Evolutionary conservation across 1,140 invertebrate genomes (phyloP).

Genomic region (Drosophila nigromelanica): DNA sequence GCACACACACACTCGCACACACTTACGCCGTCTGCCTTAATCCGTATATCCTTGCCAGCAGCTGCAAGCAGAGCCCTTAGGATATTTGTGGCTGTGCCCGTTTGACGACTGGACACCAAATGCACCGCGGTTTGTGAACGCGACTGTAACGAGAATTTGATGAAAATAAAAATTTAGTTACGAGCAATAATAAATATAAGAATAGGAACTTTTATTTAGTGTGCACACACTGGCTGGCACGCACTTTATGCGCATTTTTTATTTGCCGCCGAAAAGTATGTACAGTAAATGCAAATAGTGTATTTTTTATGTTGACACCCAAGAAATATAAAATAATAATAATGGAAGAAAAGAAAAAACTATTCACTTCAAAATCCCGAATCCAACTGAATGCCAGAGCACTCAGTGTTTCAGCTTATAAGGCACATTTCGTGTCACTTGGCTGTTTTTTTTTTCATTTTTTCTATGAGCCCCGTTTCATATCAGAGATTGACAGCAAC

Average conservation of each 20-base stretch:
- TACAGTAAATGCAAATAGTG: not conserved
- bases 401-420: conserved; percentile 70
- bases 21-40: conserved; percentile 94
- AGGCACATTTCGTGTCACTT: conserved; percentile 79
- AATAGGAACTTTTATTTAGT: not conserved
- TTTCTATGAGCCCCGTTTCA: conserved; percentile 39
- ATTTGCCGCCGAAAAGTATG: not conserved
- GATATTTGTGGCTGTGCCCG: conserved; percentile 94
- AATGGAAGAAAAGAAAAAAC: conserved; percentile 7
- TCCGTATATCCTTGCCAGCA: conserved; percentile 93
- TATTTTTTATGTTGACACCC: conserved; percentile 44
- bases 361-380: conserved; percentile 76
- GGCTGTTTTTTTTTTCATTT: conserved; percentile 35
- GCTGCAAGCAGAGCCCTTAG: conserved; percentile 92
- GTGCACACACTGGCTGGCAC: conserved; percentile 28
- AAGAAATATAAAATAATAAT: not conserved
- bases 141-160: conserved; percentile 50
- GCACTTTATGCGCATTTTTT: conserved; percentile 37
- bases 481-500: conserved; percentile 78
- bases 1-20: conserved; percentile 19
- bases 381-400: conserved; percentile 67
- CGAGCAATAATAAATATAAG: conserved; percentile 1
- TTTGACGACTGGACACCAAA: conserved; percentile 94
- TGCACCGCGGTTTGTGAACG: conserved; percentile 95
- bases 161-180: conserved; percentile 13